Percentiles rank a stretch among this genome's conserved stretches.
Evolutionary conservation across 2,113 vertebrate genomes (phyloP).

Genomic region (Oenanthe oenanthe): DNA sequence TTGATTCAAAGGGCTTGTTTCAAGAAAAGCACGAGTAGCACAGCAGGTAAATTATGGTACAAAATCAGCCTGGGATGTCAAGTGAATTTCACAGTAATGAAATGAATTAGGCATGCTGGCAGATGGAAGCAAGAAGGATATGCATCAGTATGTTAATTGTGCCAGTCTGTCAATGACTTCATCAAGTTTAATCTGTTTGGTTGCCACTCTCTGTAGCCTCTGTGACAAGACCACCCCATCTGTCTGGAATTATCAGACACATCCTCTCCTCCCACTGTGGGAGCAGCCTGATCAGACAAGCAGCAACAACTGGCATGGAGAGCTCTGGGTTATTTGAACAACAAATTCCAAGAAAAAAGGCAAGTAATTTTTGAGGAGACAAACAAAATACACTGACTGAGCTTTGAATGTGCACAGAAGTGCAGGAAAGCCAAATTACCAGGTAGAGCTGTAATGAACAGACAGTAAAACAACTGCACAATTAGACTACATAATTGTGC

Average conservation of each 20-base stretch:
- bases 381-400: neutral
- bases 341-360: neutral
- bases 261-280: neutral
- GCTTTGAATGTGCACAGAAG: neutral
- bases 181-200: slow-evolving; percentile 51
- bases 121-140: slow-evolving; percentile 45
- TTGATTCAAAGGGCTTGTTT: neutral
- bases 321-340: neutral
- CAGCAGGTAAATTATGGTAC: neutral
- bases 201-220: neutral
- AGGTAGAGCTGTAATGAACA: neutral
- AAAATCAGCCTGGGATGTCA: neutral
- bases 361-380: neutral
- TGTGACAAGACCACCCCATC: slow-evolving; percentile 43
- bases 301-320: neutral
- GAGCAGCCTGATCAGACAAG: neutral
- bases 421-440: neutral
- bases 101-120: slow-evolving; percentile 16
- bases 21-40: neutral
- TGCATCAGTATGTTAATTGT: slow-evolving; percentile 51
- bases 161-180: slow-evolving; percentile 31
- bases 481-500: neutral
- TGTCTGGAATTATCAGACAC: slow-evolving; percentile 15
- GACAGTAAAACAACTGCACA: neutral
- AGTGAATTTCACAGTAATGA: slow-evolving; percentile 18